Percentiles rank a stretch among this genome's conserved stretches.
These are phyloP conservation scores for Drosophila oshimai DNA, from an alignment of 1,140 invertebrate species.

Conservation along the genomic window DNA sequence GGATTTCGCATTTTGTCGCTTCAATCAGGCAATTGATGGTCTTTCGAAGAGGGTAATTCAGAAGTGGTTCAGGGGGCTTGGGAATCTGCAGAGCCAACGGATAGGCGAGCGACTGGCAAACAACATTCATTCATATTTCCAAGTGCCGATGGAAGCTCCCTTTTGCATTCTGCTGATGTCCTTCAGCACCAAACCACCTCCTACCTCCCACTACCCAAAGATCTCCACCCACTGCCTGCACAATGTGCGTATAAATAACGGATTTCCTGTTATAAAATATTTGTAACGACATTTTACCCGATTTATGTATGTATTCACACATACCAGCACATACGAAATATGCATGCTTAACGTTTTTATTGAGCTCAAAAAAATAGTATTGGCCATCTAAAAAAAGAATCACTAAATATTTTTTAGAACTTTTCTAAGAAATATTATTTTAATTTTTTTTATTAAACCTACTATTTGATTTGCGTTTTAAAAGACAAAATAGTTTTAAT, in stretches of 20 bases:
- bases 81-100: constrained; percentile 5
- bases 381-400: neutral
- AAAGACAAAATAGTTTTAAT: too few species aligned
- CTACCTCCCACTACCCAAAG: constrained; percentile 1
- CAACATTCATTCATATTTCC: constrained; percentile 80
- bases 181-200: constrained; percentile 2
- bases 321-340: neutral
- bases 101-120: constrained; percentile 56
- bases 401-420: neutral
- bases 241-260: constrained; percentile 80
- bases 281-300: constrained; percentile 76
- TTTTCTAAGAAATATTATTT: too few species aligned
- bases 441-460: too few species aligned
- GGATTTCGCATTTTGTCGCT: constrained; percentile 73
- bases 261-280: constrained; percentile 80
- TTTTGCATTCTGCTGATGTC: constrained; percentile 41
- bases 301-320: constrained; percentile 56
- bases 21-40: constrained; percentile 43
- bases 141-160: constrained; percentile 58
- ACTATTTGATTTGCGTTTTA: too few species aligned
- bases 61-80: neutral
- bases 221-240: constrained; percentile 12
- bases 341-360: constrained; percentile 10
- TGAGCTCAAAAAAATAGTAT: neutral
- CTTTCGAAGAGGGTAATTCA: neutral